Conservation (phyloP, 53 echinoderm and acorn worm species). For the Temnopleurus reevesii region DNA sequence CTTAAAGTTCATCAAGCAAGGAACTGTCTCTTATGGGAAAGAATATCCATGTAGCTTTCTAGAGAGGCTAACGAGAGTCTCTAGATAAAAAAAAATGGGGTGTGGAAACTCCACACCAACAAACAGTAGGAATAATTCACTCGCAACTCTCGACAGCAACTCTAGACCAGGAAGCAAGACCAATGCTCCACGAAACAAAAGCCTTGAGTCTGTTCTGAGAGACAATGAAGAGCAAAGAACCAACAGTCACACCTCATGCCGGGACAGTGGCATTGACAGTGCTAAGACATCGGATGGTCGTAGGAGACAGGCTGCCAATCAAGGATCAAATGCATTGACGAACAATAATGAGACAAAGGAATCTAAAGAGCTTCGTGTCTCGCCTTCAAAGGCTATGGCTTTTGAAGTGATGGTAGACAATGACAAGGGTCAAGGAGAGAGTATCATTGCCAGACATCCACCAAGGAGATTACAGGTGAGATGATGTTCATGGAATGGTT, state of each 20-base stretch:
- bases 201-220: conserved; percentile 39
- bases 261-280: conserved; percentile 93
- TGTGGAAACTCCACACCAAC: conserved; percentile 75
- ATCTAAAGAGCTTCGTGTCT: neutral
- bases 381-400: conserved; percentile 64
- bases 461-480: conserved; percentile 88
- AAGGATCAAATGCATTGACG: neutral
- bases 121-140: conserved; percentile 56
- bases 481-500: too few relatives aligned
- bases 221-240: conserved; percentile 43
- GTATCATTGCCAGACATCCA: conserved; percentile 85
- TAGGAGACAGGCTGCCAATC: conserved; percentile 38
- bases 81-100: too few relatives aligned
- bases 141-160: conserved; percentile 59
- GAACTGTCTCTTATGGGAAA: too few relatives aligned
- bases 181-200: conserved; percentile 10
- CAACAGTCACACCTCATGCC: conserved; percentile 70
- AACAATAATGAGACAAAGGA: conserved; percentile 15
- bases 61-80: too few relatives aligned
- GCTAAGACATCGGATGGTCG: conserved; percentile 87
- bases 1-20: too few relatives aligned
- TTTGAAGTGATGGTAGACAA: conserved; percentile 81
- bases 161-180: conserved; percentile 65
- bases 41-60: neutral
- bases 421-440: conserved; percentile 53